Conservation (phyloP, 1,140 invertebrate species). For the Antheraea pernyi region DNA sequence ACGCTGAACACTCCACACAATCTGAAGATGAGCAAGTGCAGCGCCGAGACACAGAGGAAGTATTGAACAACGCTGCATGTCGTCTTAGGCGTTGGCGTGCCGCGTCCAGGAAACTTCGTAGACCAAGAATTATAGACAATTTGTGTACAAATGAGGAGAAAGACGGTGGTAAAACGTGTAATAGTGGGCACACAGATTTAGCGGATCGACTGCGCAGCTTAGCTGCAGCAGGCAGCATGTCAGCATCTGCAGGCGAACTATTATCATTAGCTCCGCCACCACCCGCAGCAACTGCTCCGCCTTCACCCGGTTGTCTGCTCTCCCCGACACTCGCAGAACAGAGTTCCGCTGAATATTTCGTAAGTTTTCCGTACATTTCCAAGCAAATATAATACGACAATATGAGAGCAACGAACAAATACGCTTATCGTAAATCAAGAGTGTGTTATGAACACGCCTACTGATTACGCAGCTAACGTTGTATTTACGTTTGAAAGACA, state of each 20-base stretch:
- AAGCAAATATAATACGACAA: slow-evolving; percentile 11
- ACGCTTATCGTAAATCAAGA: slow-evolving; percentile 23
- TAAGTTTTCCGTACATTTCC: slow-evolving; percentile 43
- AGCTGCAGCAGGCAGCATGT: slow-evolving; percentile 77
- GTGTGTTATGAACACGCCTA: slow-evolving; percentile 11
- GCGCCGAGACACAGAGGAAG: slow-evolving; percentile 59
- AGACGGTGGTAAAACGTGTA: slow-evolving; percentile 44
- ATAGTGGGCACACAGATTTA: slow-evolving; percentile 61
- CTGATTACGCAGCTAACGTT: slow-evolving; percentile 12
- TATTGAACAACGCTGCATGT: slow-evolving; percentile 68
- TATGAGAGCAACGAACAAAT: neutral
- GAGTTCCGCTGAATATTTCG: slow-evolving; percentile 67
- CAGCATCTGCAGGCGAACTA: slow-evolving; percentile 72
- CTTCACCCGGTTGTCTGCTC: slow-evolving; percentile 66
- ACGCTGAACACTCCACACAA: slow-evolving; percentile 41
- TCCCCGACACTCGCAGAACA: slow-evolving; percentile 66
- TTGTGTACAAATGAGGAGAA: slow-evolving; percentile 60
- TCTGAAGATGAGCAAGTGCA: slow-evolving; percentile 57
- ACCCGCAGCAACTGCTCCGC: slow-evolving; percentile 64
- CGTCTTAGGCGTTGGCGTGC: slow-evolving; percentile 63
- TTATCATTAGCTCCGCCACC: slow-evolving; percentile 77
- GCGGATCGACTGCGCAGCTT: slow-evolving; percentile 74
- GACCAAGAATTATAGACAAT: slow-evolving; percentile 66
- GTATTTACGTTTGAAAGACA: slow-evolving; percentile 21
- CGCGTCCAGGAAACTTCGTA: slow-evolving; percentile 57